phyloP scores from a whole-genome alignment of 2,113 vertebrate species.

The Planiliza haematocheilus region DNA sequence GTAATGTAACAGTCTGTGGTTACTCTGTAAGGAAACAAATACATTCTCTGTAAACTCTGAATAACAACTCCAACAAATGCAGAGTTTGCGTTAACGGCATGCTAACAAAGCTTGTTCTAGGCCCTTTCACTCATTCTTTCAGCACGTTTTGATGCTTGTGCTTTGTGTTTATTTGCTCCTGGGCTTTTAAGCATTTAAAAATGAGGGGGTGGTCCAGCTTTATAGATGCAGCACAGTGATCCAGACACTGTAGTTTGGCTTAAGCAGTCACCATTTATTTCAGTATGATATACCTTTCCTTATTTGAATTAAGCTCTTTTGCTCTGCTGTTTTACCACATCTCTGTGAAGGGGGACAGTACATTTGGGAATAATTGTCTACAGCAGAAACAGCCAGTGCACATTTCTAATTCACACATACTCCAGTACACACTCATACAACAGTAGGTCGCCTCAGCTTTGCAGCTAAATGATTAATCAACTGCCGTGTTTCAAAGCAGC shows the following conservation, averaged over 20 bases:
- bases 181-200: neutral
- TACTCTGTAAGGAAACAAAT: neutral
- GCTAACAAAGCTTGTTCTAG: slow-evolving; percentile 55
- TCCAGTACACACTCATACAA: neutral
- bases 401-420: slow-evolving; percentile 6
- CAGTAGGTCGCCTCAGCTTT: slow-evolving; percentile 10
- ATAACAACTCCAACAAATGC: slow-evolving; percentile 16
- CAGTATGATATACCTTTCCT: neutral
- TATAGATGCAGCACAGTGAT: slow-evolving; percentile 17
- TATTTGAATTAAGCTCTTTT: neutral
- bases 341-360: neutral
- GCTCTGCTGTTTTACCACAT: neutral
- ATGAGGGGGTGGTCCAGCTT: neutral
- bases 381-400: slow-evolving; percentile 20
- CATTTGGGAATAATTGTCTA: neutral
- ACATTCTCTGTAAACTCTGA: slow-evolving; percentile 8
- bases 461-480: slow-evolving; percentile 30
- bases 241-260: slow-evolving; percentile 16
- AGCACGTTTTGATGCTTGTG: slow-evolving; percentile 52
- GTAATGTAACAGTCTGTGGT: neutral
- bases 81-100: slow-evolving; percentile 61
- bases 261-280: slow-evolving; percentile 25
- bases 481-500: slow-evolving; percentile 46
- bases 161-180: slow-evolving; percentile 40
- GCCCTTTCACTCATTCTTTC: slow-evolving; percentile 37